A percentile compares a stretch with the other conserved stretches of the same genome.
Conservation (phyloP, 2,888 invertebrate genomes). For the Tipula helvola region DNA sequence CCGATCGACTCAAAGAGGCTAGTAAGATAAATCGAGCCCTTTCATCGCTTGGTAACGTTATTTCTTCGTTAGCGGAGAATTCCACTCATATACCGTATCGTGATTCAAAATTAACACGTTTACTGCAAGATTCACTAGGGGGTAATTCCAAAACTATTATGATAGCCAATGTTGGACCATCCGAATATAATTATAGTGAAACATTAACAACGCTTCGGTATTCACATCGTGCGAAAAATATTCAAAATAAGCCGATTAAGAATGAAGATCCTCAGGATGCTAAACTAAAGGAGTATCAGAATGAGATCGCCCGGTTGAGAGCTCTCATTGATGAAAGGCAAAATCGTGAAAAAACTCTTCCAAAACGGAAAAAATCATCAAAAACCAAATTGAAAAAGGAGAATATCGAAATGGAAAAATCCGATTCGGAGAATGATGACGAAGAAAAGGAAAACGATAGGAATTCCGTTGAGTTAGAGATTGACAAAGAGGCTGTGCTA, state of each 20-base stretch:
- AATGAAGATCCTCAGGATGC: conserved; percentile 99
- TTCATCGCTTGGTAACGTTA: conserved; percentile 96
- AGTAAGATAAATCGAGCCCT: conserved; percentile 95
- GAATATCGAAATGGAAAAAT: conserved; percentile 22
- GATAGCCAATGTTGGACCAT: conserved; percentile 98
- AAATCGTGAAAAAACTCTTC: conserved; percentile 25
- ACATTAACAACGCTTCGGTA: conserved; percentile 92
- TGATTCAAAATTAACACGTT: conserved; percentile 91
- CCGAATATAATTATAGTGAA: conserved; percentile 96
- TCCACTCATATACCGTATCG: conserved; percentile 94
- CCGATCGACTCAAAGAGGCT: conserved; percentile 86
- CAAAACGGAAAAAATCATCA: conserved; percentile 18
- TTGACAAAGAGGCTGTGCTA: conserved; percentile 17
- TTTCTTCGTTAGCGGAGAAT: conserved; percentile 90
- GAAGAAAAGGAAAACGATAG: conserved; percentile 31
- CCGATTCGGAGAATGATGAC: conserved; percentile 24
- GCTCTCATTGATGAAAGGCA: conserved; percentile 34
- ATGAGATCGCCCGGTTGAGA: conserved; percentile 73
- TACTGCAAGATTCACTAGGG: conserved; percentile 94
- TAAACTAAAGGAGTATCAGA: conserved; percentile 86
- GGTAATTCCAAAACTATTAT: conserved; percentile 99
- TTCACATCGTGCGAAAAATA: conserved; percentile 94
- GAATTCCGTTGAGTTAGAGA: conserved; percentile 25
- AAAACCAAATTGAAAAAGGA: conserved; percentile 18
- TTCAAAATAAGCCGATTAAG: conserved; percentile 95